A percentile compares a stretch with the other conserved stretches of the same genome.
Conservation (phyloP, 2,888 invertebrate genomes). For the Amiota mariae region DNA sequence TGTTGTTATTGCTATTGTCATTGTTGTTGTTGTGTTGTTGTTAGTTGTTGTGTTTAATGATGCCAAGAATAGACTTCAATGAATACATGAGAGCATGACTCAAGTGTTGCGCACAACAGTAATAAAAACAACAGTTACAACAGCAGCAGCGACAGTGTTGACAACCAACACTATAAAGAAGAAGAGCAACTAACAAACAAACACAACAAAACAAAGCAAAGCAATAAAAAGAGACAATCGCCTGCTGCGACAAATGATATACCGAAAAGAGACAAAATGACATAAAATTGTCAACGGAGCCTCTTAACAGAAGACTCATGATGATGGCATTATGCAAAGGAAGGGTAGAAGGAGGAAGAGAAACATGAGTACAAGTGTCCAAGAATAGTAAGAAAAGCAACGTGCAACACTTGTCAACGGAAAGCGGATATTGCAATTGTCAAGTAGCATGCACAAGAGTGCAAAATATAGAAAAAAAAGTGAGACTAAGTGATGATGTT, state of each 20-base stretch:
- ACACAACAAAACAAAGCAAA: constrained; percentile 26
- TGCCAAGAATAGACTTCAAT: constrained; percentile 62
- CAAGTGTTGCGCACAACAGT: constrained; percentile 31
- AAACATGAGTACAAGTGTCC: no score
- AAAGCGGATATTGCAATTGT: constrained; percentile 64
- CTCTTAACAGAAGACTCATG: not conserved
- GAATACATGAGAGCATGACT: constrained; percentile 17
- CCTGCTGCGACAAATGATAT: constrained; percentile 28
- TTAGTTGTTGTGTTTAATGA: constrained; percentile 54
- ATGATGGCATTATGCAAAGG: constrained; percentile 21
- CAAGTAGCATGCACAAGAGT: constrained; percentile 47
- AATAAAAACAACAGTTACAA: constrained; percentile 25
- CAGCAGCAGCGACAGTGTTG: constrained; percentile 34
- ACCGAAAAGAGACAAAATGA: constrained; percentile 21
- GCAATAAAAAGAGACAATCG: constrained; percentile 28
- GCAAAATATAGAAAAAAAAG: constrained; percentile 37
- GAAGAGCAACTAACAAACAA: not conserved
- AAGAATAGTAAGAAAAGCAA: no score
- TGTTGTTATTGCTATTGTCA: constrained; percentile 29
- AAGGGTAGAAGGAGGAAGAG: constrained; percentile 29
- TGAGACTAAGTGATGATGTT: constrained; percentile 30
- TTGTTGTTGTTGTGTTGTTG: not conserved
- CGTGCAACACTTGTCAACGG: constrained; percentile 42
- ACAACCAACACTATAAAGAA: constrained; percentile 33
- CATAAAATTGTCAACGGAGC: constrained; percentile 20